Evolutionary conservation across 2,113 vertebrate genomes (phyloP).

Genomic region (Willisornis vidua): DNA sequence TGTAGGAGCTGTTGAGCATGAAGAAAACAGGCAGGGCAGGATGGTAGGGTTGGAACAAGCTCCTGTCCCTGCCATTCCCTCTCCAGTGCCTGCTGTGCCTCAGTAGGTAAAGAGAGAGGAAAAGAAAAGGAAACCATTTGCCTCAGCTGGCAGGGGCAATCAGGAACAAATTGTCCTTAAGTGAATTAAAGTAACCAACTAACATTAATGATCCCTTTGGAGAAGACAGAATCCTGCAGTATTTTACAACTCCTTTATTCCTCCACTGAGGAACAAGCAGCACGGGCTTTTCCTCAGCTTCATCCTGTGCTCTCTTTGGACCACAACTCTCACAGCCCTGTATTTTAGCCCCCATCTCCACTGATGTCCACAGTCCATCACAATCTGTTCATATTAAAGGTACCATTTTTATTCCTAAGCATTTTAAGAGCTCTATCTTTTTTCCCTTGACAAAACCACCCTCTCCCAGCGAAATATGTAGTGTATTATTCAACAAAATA

Average conservation of each 20-base stretch:
- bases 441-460: background rate
- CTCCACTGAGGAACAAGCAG: background rate
- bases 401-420: background rate
- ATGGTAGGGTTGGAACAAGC: background rate
- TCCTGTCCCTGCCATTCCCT: background rate
- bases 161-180: conserved; percentile 19
- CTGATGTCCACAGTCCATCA: background rate
- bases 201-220: background rate
- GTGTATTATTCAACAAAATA: background rate
- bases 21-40: background rate
- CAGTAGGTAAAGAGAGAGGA: background rate
- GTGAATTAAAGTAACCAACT: conserved; percentile 46
- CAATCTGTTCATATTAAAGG: background rate
- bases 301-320: background rate
- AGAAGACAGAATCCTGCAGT: background rate
- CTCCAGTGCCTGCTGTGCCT: background rate
- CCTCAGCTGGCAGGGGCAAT: background rate
- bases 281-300: background rate
- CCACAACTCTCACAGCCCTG: background rate
- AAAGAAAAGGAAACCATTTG: background rate
- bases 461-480: background rate
- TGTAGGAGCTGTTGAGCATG: background rate
- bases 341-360: background rate
- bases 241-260: background rate
- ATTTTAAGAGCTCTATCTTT: background rate